These are phyloP conservation scores for Trichoplusia ni DNA, from an alignment of 1,140 invertebrate species.

Conservation along the genomic window DNA sequence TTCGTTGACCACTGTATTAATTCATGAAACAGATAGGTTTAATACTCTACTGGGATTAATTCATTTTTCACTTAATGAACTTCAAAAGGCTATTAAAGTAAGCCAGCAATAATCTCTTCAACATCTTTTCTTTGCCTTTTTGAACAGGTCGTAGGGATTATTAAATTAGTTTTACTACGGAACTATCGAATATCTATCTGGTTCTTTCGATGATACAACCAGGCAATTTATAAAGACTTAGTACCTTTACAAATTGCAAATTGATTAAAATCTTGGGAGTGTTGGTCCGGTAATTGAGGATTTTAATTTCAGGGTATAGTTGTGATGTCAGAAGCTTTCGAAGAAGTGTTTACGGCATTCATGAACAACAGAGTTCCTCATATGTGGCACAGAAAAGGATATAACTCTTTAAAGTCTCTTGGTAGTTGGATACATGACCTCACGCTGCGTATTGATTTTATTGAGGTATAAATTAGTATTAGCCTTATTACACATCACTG, in stretches of 20 bases:
- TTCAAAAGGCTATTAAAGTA: conserved; percentile 91
- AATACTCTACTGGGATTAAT: conserved; percentile 89
- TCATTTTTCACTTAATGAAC: conserved; percentile 86
- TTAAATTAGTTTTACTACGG: no score
- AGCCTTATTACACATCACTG: not conserved
- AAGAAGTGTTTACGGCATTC: conserved; percentile 89
- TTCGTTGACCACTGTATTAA: conserved; percentile 91
- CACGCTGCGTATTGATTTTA: conserved; percentile 87
- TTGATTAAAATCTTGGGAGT: no score
- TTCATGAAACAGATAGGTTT: conserved; percentile 93
- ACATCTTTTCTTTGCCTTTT: not conserved
- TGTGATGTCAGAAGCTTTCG: conserved; percentile 93
- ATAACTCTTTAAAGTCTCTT: conserved; percentile 92
- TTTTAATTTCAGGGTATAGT: conserved; percentile 87
- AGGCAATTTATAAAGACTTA: no score
- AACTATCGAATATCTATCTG: no score
- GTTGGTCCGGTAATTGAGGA: no score
- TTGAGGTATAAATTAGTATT: no score
- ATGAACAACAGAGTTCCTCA: conserved; percentile 90
- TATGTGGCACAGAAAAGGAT: conserved; percentile 91
- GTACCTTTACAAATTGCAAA: no score
- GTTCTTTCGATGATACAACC: no score
- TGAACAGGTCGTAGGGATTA: no score
- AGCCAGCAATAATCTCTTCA: not conserved
- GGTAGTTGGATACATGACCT: conserved; percentile 93